phyloP scores from a whole-genome alignment of 2,113 vertebrate species.

The Larimichthys crocea region DNA sequence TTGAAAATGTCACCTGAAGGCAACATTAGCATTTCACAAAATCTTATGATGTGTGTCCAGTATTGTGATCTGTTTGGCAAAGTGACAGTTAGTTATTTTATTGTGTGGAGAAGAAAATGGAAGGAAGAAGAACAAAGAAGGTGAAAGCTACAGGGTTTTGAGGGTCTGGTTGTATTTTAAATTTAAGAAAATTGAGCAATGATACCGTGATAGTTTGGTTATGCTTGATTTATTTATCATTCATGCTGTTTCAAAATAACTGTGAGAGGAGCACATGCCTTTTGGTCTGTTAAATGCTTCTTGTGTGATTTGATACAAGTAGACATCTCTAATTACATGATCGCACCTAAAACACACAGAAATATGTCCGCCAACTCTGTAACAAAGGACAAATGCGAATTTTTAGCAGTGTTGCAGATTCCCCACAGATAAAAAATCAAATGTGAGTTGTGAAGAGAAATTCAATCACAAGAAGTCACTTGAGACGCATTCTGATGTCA shows the following conservation, averaged over 20 bases:
- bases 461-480: slow-evolving; percentile 34
- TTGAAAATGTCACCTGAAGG: slow-evolving; percentile 33
- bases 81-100: slow-evolving; percentile 26
- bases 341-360: background rate
- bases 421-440: slow-evolving; percentile 15
- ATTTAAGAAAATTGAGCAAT: background rate
- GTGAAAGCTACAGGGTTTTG: background rate
- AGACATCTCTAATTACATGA: background rate
- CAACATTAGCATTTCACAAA: slow-evolving; percentile 48
- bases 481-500: slow-evolving; percentile 36
- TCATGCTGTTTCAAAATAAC: background rate
- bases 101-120: background rate
- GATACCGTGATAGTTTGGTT: background rate
- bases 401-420: slow-evolving; percentile 17
- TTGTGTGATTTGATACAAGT: background rate
- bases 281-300: slow-evolving; percentile 5
- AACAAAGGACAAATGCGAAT: background rate
- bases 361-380: background rate
- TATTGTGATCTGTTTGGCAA: slow-evolving; percentile 42
- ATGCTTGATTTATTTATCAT: background rate
- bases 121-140: background rate
- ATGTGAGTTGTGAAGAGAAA: slow-evolving; percentile 25
- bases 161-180: background rate
- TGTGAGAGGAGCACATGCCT: background rate
- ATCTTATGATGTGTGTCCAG: slow-evolving; percentile 46